Evolutionary conservation across 92 coral and sea anemone species (phyloP).

Genomic region (Parazoanthus darwini): DNA sequence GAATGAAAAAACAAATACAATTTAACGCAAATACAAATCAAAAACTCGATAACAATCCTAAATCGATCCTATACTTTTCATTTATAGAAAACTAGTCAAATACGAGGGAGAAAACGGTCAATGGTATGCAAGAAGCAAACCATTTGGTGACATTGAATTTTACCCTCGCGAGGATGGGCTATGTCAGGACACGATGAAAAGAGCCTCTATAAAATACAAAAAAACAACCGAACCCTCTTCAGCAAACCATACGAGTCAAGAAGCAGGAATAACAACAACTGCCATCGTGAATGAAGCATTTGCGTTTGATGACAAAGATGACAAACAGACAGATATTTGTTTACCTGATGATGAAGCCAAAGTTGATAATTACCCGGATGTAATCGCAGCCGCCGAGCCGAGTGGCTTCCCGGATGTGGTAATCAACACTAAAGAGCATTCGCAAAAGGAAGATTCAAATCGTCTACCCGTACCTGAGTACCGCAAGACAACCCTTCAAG

Average conservation of each 20-base stretch:
- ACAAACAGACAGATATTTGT: neutral
- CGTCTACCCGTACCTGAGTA: constrained; percentile 13
- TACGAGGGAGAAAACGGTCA: neutral
- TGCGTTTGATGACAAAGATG: neutral
- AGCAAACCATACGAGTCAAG: neutral
- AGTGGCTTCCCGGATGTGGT: constrained; percentile 31
- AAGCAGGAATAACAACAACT: neutral
- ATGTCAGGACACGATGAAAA: constrained; percentile 24
- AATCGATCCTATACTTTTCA: neutral
- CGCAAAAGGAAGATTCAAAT: neutral
- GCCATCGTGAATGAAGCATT: constrained; percentile 28
- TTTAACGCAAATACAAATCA: too few species aligned
- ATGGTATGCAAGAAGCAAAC: constrained; percentile 9
- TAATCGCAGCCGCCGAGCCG: constrained; percentile 28
- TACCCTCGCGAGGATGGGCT: constrained; percentile 25
- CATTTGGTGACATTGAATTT: neutral
- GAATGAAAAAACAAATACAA: too few species aligned
- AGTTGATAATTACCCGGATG: constrained; percentile 22
- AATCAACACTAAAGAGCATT: constrained; percentile 9
- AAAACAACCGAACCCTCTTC: neutral
- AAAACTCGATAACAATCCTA: neutral
- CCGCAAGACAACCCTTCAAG: constrained; percentile 35
- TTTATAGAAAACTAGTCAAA: constrained; percentile 4
- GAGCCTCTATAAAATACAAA: constrained; percentile 15
- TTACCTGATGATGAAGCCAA: neutral